These are phyloP conservation scores for Alcis repandata DNA, from an alignment of 2,888 invertebrate genomes.

Conservation along the genomic window DNA sequence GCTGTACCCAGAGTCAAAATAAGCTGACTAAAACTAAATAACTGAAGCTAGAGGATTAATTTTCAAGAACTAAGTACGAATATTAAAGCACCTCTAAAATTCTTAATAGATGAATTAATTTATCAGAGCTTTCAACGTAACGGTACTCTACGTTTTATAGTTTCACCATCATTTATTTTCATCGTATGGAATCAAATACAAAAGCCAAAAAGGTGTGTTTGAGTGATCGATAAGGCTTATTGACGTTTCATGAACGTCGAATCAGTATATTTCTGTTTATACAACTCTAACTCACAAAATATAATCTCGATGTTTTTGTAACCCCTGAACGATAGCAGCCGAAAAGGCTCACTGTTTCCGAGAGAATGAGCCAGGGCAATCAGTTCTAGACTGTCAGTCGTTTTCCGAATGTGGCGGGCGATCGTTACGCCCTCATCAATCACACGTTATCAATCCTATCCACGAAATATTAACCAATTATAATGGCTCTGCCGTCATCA, in stretches of 20 bases:
- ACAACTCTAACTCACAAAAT: neutral
- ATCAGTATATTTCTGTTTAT: too few relatives aligned
- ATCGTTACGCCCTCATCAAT: constrained; percentile 78
- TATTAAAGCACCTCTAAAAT: neutral
- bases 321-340: neutral
- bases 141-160: neutral
- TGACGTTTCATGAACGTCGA: too few relatives aligned
- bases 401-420: constrained; percentile 53
- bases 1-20: neutral
- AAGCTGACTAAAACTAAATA: constrained; percentile 4
- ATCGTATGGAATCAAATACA: neutral
- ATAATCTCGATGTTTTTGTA: constrained; percentile 15
- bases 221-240: too few relatives aligned
- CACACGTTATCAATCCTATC: constrained; percentile 79
- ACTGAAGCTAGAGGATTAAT: constrained; percentile 11
- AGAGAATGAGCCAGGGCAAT: constrained; percentile 39
- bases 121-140: neutral
- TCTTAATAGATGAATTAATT: neutral
- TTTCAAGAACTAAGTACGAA: neutral
- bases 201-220: neutral
- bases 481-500: constrained; percentile 64
- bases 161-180: too few relatives aligned
- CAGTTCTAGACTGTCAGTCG: constrained; percentile 47
- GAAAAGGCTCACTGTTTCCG: constrained; percentile 29
- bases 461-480: constrained; percentile 80